Conservation (phyloP, 2,888 invertebrate species). For the Drosophila mimica region DNA sequence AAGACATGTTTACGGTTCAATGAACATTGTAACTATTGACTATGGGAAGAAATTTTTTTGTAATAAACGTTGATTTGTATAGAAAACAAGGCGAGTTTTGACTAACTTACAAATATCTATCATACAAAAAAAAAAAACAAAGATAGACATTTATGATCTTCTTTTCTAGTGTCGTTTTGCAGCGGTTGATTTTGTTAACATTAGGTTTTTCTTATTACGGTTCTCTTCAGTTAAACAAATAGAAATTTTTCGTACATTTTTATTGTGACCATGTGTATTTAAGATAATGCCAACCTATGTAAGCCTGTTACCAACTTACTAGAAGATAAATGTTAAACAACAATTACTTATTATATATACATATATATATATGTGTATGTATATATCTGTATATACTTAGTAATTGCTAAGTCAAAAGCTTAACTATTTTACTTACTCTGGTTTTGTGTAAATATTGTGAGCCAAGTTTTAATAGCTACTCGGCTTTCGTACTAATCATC, state of each 20-base stretch:
- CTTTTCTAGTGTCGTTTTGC: neutral
- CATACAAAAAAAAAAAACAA: neutral
- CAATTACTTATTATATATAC: neutral
- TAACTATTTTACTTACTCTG: conserved; percentile 17
- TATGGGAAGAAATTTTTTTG: conserved; percentile 38
- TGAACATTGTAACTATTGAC: conserved; percentile 18
- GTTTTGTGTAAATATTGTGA: conserved; percentile 42
- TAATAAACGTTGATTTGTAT: conserved; percentile 56
- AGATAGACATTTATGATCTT: neutral
- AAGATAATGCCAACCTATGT: conserved; percentile 27
- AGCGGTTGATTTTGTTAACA: neutral
- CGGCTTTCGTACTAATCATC: conserved; percentile 16
- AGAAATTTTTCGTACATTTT: neutral
- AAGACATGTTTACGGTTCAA: conserved; percentile 11
- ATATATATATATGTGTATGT: neutral
- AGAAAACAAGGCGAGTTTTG: conserved; percentile 34
- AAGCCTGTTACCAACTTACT: conserved; percentile 18
- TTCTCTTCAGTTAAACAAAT: conserved; percentile 3
- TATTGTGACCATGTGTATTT: neutral
- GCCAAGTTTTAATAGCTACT: conserved; percentile 16
- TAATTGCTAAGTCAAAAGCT: conserved; percentile 30
- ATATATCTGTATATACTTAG: conserved; percentile 19
- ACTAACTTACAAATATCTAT: neutral
- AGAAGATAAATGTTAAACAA: conserved; percentile 4
- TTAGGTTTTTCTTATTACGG: neutral